These are phyloP conservation scores for Glossophaga mutica DNA, from an alignment of 2,797 vertebrate genomes.

Conservation along the genomic window DNA sequence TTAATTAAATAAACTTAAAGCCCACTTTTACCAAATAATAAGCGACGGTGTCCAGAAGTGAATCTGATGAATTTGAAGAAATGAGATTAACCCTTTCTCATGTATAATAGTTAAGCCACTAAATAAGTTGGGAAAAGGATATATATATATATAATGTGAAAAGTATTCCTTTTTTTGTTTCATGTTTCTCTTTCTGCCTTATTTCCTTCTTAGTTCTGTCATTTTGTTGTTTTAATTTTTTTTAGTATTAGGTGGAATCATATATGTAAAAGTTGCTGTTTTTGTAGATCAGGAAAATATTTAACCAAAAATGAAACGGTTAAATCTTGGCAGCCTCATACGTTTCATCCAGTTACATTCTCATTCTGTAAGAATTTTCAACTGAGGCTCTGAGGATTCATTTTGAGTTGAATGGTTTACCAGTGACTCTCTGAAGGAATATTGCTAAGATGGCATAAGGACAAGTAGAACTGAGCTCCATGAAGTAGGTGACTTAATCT, in stretches of 20 bases:
- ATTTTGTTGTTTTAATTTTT: slow-evolving; percentile 6
- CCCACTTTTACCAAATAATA: not conserved
- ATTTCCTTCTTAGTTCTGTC: not conserved
- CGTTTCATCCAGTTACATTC: not conserved
- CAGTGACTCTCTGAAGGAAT: not conserved
- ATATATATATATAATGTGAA: not conserved
- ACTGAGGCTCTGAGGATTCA: not conserved
- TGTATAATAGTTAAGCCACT: not conserved
- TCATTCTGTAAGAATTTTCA: not conserved
- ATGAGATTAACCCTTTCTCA: not conserved
- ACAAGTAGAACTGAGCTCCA: not conserved
- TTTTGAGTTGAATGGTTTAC: not conserved
- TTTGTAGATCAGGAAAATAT: not conserved
- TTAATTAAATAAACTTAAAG: not conserved
- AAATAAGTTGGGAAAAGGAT: not conserved
- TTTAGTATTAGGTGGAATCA: not conserved
- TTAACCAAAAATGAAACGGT: not conserved
- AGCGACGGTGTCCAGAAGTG: not conserved
- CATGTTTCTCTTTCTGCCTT: not conserved
- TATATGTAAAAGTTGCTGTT: not conserved
- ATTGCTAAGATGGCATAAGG: not conserved
- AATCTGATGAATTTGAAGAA: not conserved
- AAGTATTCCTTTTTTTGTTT: not conserved
- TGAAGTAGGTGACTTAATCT: not conserved
- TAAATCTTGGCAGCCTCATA: not conserved